These are phyloP conservation scores for Choloepus hoffmanni DNA, from an alignment of 2,113 vertebrate species.

Conservation along the genomic window DNA sequence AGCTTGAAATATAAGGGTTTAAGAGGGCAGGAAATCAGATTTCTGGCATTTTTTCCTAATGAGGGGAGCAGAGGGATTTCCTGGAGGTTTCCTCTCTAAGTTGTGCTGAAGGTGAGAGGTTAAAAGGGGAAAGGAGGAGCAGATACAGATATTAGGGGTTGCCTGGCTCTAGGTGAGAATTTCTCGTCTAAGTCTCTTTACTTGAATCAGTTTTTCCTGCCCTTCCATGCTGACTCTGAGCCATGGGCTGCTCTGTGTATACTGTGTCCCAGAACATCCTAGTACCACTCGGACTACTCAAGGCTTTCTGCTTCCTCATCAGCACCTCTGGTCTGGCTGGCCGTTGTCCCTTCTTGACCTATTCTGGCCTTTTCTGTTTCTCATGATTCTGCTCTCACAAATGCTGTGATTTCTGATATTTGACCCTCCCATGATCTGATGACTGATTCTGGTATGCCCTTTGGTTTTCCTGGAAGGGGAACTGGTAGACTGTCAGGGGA, in stretches of 20 bases:
- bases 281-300: background rate
- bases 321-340: background rate
- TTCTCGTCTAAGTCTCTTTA: background rate
- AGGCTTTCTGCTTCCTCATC: background rate
- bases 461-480: conserved; percentile 80
- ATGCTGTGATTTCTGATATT: conserved; percentile 64
- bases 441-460: conserved; percentile 75
- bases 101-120: background rate
- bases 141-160: background rate
- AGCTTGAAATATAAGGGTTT: background rate
- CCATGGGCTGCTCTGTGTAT: background rate
- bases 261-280: background rate
- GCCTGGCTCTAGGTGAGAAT: background rate
- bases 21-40: background rate
- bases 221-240: background rate
- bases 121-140: background rate
- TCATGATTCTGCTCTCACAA: conserved; percentile 61
- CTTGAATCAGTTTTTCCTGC: background rate
- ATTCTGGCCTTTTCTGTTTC: conserved; percentile 58
- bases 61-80: background rate
- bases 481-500: conserved; percentile 75
- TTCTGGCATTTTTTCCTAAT: background rate
- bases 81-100: background rate
- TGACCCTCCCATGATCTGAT: conserved; percentile 75
- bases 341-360: conserved; percentile 49